Evolutionary conservation across 1,140 invertebrate species (phyloP).

Genomic region (Sarcophaga peregrina): DNA sequence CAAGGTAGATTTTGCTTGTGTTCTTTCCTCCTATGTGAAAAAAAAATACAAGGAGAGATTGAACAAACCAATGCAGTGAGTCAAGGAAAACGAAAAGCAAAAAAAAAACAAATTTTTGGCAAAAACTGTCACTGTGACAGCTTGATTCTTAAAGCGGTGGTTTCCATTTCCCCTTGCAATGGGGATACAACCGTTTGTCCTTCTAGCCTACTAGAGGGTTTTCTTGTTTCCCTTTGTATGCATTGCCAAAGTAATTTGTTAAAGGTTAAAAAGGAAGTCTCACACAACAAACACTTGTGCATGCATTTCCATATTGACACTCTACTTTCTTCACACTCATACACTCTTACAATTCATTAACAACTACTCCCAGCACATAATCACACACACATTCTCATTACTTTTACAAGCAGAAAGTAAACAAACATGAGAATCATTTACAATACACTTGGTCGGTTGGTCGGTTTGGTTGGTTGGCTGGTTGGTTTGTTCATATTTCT

Average conservation of each 20-base stretch:
- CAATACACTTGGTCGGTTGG: slow-evolving; percentile 11
- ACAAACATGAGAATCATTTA: slow-evolving; percentile 21
- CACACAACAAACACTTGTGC: background rate
- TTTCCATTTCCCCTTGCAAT: background rate
- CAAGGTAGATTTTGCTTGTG: slow-evolving; percentile 34
- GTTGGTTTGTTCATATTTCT: no score
- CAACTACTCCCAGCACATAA: background rate
- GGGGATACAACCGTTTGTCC: background rate
- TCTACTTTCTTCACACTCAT: background rate
- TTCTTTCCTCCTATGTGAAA: no score
- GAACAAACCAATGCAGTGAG: background rate
- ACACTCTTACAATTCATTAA: background rate
- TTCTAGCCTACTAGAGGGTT: background rate
- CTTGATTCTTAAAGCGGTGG: slow-evolving; percentile 24
- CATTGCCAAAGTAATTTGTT: slow-evolving; percentile 36
- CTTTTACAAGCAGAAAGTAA: background rate
- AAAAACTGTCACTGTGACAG: slow-evolving; percentile 35
- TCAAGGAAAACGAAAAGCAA: background rate
- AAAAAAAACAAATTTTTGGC: slow-evolving; percentile 33
- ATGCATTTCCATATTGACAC: background rate
- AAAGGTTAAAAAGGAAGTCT: slow-evolving; percentile 32
- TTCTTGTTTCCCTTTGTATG: background rate
- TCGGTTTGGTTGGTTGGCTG: slow-evolving; percentile 25
- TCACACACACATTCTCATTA: background rate
- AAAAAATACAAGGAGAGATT: no score